Base-by-base conservation (phyloP, 2,888 invertebrate species). In the Abrostola triplasia region DNA sequence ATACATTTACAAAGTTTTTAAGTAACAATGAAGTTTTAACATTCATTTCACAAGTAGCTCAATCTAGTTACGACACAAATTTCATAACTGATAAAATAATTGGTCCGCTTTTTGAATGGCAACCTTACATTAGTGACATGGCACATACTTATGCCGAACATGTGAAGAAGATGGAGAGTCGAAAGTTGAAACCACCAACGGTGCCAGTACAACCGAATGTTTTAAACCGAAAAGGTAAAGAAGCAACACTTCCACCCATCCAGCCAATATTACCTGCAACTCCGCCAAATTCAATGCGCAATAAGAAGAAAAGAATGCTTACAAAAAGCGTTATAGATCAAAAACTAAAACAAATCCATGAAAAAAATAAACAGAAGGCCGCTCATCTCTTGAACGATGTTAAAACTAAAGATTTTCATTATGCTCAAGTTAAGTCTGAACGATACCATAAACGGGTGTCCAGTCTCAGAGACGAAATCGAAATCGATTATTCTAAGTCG, bases 81-180 rank as follows among this genome's bases (percentile, higher is more conserved):
- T 96, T 92, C 74, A 90, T 95, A 35, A 87, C 95, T 5, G 89
- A 95, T 44, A 92, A 92, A 69, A 93, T 96, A 52, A 87, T 95
- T 35, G 81, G 84, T 47, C 95, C 95, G 0, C 83, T 96, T 37
- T 87, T 95, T 75, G 81, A 84, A 44, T 94, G 93, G 94, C 93
- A 93, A 71, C 93, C 94, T 7, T 90, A 88, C 63, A 90, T 94
- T 36, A 88, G 88, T 76, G 90, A 93, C 84, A 92, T 94, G 90
- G 88, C 81, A 35, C 87, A 90, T 64, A 90, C 59, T 55, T 94
- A 91, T 76, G 84, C 86, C 6, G 88, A 89, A 71, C 87, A 90
- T 76, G 67, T 89, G 1, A 88, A 87, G 40, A 92, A 89, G 80
- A 77, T 84, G 35, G 88, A 91, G 69, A 81, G 59, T 12, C 85